phyloP scores from a whole-genome alignment of 2,888 invertebrate species.

The Pristionchus exspectatus region DNA sequence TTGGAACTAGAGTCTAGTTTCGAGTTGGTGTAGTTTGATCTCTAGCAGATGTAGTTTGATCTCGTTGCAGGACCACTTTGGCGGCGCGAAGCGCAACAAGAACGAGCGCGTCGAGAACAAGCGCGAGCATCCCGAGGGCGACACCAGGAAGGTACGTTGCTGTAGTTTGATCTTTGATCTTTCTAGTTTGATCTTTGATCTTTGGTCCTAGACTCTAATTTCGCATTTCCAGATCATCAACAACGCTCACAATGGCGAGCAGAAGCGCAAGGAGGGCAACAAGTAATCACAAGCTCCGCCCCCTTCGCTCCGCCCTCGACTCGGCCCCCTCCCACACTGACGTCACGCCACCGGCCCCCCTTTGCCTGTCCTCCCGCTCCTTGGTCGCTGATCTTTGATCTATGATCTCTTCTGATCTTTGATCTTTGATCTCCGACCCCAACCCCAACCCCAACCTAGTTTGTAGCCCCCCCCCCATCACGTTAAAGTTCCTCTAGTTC shows the following conservation, averaged over 20 bases:
- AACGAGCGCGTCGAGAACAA: conserved; percentile 76
- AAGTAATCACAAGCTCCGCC: neutral
- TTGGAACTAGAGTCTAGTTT: neutral
- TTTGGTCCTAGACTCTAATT: neutral
- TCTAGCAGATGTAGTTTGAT: neutral
- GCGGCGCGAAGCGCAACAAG: conserved; percentile 72
- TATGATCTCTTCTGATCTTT: neutral
- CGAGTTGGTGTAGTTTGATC: neutral
- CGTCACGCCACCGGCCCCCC: too few relatives aligned
- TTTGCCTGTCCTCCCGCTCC: neutral
- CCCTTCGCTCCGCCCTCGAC: conserved; percentile 9
- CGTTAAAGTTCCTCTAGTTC: neutral
- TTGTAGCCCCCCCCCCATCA: neutral
- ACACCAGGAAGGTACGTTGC: conserved; percentile 65
- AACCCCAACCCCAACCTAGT: neutral
- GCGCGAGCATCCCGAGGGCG: conserved; percentile 74
- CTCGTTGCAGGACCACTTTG: conserved; percentile 33
- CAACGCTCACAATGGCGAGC: conserved; percentile 74
- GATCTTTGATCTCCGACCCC: neutral
- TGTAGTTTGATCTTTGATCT: conserved; percentile 32
- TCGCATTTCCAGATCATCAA: conserved; percentile 60
- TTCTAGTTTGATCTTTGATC: neutral
- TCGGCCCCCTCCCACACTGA: neutral
- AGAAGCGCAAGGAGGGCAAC: conserved; percentile 73
- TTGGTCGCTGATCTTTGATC: conserved; percentile 9